These are phyloP conservation scores for Poicephalus gulielmi DNA, from an alignment of 2,113 vertebrate genomes.

Conservation along the genomic window DNA sequence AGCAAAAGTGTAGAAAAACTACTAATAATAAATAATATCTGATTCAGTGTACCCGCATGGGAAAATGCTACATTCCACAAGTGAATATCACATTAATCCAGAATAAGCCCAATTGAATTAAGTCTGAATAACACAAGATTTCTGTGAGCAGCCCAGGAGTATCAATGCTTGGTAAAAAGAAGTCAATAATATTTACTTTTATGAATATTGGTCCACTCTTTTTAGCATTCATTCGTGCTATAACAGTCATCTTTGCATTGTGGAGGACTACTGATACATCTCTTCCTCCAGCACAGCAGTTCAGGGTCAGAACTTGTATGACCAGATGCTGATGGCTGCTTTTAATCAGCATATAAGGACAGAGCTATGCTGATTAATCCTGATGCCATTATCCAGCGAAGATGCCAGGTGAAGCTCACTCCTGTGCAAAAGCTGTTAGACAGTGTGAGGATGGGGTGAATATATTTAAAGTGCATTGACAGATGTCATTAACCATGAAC, in stretches of 20 bases:
- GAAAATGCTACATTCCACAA: neutral
- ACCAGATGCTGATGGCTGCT: neutral
- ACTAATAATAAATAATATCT: neutral
- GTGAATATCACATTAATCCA: neutral
- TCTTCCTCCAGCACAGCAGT: neutral
- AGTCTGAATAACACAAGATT: neutral
- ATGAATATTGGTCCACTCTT: neutral
- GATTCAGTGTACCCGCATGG: neutral
- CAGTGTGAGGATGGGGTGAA: neutral
- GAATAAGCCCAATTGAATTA: neutral
- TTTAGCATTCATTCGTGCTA: neutral
- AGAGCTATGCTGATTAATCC: neutral
- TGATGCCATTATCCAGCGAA: neutral
- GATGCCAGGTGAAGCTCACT: neutral
- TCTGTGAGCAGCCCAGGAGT: neutral
- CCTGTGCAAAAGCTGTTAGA: neutral
- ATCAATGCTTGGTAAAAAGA: neutral
- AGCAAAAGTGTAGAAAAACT: neutral
- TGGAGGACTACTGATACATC: neutral
- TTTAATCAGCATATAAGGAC: neutral
- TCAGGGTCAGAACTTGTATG: neutral
- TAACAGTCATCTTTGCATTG: neutral
- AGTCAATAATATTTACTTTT: neutral
- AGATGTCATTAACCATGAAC: neutral
- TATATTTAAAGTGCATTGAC: neutral